These are phyloP conservation scores for Galleria mellonella DNA, from an alignment of 1,140 invertebrate species.

Conservation along the genomic window DNA sequence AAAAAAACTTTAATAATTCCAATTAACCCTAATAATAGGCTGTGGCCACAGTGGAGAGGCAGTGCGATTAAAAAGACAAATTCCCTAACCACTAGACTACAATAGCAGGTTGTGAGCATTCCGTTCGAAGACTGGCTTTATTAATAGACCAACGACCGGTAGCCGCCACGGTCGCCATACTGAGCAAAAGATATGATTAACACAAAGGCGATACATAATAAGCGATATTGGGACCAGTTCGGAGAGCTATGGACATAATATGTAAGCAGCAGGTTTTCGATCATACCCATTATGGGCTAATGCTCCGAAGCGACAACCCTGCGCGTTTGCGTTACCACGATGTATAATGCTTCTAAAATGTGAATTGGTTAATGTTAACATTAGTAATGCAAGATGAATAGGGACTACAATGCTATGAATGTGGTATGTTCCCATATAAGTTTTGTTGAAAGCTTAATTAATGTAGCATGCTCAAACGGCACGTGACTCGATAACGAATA, in stretches of 20 bases:
- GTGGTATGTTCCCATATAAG: background rate
- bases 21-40: constrained; percentile 73
- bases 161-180: constrained; percentile 52
- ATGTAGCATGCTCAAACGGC: too few species aligned
- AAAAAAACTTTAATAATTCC: constrained; percentile 70
- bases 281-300: constrained; percentile 40
- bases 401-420: background rate
- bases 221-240: constrained; percentile 65
- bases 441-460: too few species aligned
- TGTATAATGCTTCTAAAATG: too few species aligned
- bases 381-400: background rate
- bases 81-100: constrained; percentile 64
- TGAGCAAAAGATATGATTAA: constrained; percentile 68
- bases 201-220: constrained; percentile 67
- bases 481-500: too few species aligned
- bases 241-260: constrained; percentile 50
- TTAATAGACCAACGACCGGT: constrained; percentile 67
- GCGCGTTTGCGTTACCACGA: constrained; percentile 18
- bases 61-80: constrained; percentile 72
- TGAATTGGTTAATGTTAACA: too few species aligned
- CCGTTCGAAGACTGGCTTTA: constrained; percentile 46
- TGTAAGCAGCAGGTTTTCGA: constrained; percentile 51
- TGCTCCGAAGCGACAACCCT: constrained; percentile 19
- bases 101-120: constrained; percentile 64
- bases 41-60: constrained; percentile 44